A percentile compares a stretch with the other conserved stretches of the same genome.
Conservation (phyloP, 2,113 vertebrate genomes). For the Daubentonia madagascariensis region DNA sequence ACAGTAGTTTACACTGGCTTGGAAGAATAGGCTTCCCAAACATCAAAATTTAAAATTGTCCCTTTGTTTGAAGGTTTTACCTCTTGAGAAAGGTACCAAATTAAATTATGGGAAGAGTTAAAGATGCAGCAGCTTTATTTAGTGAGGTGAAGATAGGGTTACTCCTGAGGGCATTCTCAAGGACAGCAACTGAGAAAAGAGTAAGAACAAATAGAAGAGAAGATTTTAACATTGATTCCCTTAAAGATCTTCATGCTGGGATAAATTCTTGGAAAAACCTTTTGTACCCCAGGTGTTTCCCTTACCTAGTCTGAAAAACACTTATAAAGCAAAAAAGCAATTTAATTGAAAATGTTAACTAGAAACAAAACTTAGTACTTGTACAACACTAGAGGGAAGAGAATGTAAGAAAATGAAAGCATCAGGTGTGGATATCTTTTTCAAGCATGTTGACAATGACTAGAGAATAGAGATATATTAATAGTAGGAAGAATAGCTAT, state of each 20-base stretch:
- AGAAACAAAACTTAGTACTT: not conserved
- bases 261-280: constrained; percentile 31
- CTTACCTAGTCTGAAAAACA: constrained; percentile 6
- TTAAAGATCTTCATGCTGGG: constrained; percentile 33
- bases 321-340: not conserved
- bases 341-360: not conserved
- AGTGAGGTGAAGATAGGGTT: not conserved
- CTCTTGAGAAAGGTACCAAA: constrained; percentile 22
- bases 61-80: not conserved
- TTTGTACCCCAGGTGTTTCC: not conserved
- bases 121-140: constrained; percentile 27
- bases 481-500: not conserved
- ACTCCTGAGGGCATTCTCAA: not conserved
- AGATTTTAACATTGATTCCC: constrained; percentile 35
- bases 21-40: not conserved
- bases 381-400: not conserved
- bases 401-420: not conserved
- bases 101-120: not conserved
- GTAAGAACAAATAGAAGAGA: constrained; percentile 29
- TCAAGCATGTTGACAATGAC: not conserved
- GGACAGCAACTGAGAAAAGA: not conserved
- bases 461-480: not conserved
- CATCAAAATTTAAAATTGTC: not conserved
- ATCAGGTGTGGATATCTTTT: not conserved
- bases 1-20: not conserved